Percentiles rank a stretch among this genome's conserved stretches.
phyloP scores from a whole-genome alignment of 2,113 vertebrate genomes.

The Campylomormyrus tamandua region DNA sequence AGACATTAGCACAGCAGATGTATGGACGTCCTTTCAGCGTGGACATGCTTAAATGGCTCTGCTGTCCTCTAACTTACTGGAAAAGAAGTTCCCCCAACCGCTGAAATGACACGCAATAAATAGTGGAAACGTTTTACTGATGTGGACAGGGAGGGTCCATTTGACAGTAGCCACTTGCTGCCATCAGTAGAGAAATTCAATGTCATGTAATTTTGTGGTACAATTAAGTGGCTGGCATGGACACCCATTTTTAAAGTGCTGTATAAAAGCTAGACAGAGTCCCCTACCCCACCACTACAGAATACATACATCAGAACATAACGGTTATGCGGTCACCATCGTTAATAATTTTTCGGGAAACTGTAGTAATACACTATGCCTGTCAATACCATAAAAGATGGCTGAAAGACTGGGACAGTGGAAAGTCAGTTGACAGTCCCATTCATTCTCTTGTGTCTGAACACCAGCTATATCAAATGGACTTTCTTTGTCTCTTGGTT shows the following conservation, averaged over 20 bases:
- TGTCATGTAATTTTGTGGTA: not conserved
- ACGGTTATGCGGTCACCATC: too few relatives aligned
- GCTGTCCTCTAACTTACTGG: not conserved
- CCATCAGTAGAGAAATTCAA: not conserved
- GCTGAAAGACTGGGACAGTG: not conserved
- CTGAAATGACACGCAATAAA: not conserved
- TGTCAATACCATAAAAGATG: not conserved
- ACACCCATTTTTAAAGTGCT: not conserved
- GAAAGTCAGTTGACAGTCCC: not conserved
- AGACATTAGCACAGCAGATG: not conserved
- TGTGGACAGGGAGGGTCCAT: not conserved
- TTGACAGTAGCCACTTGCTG: not conserved
- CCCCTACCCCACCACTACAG: not conserved
- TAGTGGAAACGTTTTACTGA: not conserved
- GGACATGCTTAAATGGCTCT: not conserved
- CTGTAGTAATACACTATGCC: not conserved
- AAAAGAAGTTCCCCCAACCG: not conserved
- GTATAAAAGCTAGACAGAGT: not conserved
- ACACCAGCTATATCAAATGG: not conserved
- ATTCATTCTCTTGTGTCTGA: not conserved
- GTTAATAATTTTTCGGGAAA: not conserved
- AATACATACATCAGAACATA: not conserved
- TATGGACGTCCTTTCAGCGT: not conserved
- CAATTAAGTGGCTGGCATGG: not conserved
- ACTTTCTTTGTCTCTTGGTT: not conserved